Base-by-base conservation (phyloP, 2,113 vertebrate species). In the Alethe diademata region DNA sequence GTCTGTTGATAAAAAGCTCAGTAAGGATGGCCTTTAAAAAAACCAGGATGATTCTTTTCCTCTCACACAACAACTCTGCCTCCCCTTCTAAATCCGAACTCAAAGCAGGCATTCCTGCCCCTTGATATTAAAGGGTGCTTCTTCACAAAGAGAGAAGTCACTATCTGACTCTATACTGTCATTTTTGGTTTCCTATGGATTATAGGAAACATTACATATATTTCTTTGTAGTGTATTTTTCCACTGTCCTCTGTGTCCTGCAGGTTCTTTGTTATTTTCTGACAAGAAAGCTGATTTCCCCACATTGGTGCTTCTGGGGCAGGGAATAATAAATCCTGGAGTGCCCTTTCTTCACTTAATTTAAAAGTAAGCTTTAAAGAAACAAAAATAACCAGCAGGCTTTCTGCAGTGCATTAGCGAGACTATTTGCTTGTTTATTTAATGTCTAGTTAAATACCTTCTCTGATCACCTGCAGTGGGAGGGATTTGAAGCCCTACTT, bases 1-100 rank as follows among this genome's bases (percentile, higher is more conserved):
- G n/a, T 25, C 83, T 72, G 31, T 93, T 80, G 42, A 72, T 65
- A 78, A 66, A 72, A 85, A 61, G 19, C 43, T 81, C 38, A 19
- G 26, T 72, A 86, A 91, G 25, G 11, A 51, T 73, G 64, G 88
- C 73, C n/a, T 95, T 72, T 92, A 71, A 80, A 78, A 66, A 75
- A 85, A 42, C 24, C 66, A 85, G 61, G 51, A 90, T 80, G 70
- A 83, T 50, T n/a, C n/a, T 71, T 87, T 66, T 60, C 8, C 35
- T 28, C 38, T 66, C 1, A 2, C 33, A 51, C 14, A 47, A 66
- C 38, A 67, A n/a, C 14, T 80, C 35, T 89, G 25, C 26, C 11
- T 86, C 18, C 4, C 38, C 2, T 5, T 19, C 22, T 35, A 38
- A 33, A 29, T 75, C 19, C 31, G 29, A 65, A 2, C 35, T 76